Evolutionary conservation across 1,140 invertebrate genomes (phyloP).

Genomic region (Acyrthosiphon pisum): DNA sequence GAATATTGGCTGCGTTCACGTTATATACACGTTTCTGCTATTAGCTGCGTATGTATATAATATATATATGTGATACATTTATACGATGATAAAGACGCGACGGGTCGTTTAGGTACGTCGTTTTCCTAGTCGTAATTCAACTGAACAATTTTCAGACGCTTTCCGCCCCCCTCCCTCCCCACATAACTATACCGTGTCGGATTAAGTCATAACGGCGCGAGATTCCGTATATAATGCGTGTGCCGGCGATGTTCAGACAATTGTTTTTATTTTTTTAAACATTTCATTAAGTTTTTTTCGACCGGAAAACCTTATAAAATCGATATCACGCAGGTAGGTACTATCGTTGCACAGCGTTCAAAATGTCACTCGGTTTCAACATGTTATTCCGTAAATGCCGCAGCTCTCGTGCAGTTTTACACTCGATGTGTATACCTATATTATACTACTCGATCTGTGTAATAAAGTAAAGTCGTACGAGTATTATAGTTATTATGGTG

Average conservation of each 20-base stretch:
- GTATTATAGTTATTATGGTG: background rate
- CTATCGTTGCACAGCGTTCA: background rate
- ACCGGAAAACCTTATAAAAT: background rate
- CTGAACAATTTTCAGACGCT: background rate
- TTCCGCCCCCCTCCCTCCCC: too few relatives aligned
- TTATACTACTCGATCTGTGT: background rate
- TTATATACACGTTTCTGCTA: background rate
- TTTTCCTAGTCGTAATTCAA: background rate
- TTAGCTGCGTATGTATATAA: background rate
- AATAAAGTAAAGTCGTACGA: background rate
- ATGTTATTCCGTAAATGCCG: background rate
- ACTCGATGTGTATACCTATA: too few relatives aligned
- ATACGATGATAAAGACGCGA: background rate
- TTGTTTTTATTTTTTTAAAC: conserved; percentile 9
- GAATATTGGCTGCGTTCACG: background rate
- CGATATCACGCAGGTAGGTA: background rate
- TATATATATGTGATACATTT: background rate
- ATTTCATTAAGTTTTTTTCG: background rate
- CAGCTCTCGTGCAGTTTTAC: background rate
- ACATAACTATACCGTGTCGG: background rate
- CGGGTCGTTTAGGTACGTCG: background rate
- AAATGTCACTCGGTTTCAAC: background rate
- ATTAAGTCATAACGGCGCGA: background rate
- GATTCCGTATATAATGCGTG: background rate
- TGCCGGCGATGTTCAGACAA: background rate